A percentile compares a stretch with the other conserved stretches of the same genome.
Evolutionary conservation across 2,797 vertebrate genomes (phyloP).

Genomic region (Sebastes vulpes): DNA sequence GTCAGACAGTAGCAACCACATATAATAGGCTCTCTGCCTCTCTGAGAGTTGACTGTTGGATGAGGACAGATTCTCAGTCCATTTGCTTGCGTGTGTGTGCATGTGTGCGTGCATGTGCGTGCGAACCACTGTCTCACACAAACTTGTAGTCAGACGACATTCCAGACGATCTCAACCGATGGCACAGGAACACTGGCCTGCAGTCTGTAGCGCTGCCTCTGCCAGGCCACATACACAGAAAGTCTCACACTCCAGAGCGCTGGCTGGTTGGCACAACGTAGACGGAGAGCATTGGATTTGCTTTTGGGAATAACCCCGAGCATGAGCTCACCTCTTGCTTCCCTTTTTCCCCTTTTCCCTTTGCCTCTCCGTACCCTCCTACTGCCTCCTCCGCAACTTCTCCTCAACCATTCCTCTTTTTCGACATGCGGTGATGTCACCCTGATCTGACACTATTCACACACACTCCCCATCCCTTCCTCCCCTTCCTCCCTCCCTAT

Average conservation of each 20-base stretch:
- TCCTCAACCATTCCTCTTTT: conserved; percentile 36
- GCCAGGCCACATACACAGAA: conserved; percentile 15
- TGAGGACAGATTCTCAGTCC: conserved; percentile 40
- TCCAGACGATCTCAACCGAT: conserved; percentile 73
- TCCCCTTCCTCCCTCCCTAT: conserved; percentile 29
- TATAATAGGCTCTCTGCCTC: not conserved
- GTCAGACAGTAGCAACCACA: conserved; percentile 23
- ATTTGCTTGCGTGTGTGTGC: conserved; percentile 19
- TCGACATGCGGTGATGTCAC: conserved; percentile 69
- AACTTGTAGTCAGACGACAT: conserved; percentile 76
- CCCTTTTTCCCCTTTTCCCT: not conserved
- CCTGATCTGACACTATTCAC: conserved; percentile 59
- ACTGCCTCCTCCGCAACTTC: conserved; percentile 24
- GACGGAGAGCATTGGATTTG: conserved; percentile 10
- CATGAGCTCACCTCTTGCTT: conserved; percentile 20
- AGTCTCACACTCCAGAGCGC: conserved; percentile 5
- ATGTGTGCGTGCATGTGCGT: not conserved
- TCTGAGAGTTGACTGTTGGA: conserved; percentile 19
- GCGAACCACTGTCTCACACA: conserved; percentile 53
- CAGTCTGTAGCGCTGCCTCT: conserved; percentile 36
- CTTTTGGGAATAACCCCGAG: conserved; percentile 46
- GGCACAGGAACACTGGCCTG: conserved; percentile 49
- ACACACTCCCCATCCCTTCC: not conserved
- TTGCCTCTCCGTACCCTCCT: not conserved
- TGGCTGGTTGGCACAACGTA: not conserved